These are phyloP conservation scores for Himalopsyche japonica DNA, from an alignment of 2,888 invertebrate genomes.

Conservation along the genomic window DNA sequence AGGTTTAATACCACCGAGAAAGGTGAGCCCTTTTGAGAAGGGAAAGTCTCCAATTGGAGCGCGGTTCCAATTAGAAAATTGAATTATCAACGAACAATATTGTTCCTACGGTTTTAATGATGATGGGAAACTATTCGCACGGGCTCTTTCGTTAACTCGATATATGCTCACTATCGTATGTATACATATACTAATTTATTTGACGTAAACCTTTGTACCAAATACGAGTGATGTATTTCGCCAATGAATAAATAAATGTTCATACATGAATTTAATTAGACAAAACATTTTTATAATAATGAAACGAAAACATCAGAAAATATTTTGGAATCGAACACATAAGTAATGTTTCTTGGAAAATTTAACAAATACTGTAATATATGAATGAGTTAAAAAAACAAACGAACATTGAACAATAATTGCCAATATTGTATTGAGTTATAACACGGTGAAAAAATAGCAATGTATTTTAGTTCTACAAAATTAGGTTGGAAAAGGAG, in stretches of 20 bases:
- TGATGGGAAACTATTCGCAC: not conserved
- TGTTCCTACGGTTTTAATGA: not conserved
- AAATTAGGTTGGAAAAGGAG: no score
- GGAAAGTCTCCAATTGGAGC: not conserved
- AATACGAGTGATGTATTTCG: not conserved
- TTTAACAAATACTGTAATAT: no score
- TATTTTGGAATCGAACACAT: no score
- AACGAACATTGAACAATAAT: no score
- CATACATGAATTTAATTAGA: no score
- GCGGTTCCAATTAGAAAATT: conserved; percentile 27
- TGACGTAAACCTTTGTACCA: not conserved
- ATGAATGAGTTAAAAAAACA: no score
- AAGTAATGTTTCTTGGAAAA: no score
- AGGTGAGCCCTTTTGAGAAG: not conserved
- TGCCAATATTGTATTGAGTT: no score
- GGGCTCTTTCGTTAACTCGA: not conserved
- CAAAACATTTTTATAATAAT: no score
- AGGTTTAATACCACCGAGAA: not conserved
- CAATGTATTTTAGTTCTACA: no score
- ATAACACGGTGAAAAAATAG: no score
- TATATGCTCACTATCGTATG: not conserved
- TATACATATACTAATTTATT: not conserved
- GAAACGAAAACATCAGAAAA: no score
- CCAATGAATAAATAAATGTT: not conserved
- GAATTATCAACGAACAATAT: conserved; percentile 2